These are phyloP conservation scores for Argyra leucocephala DNA, from an alignment of 2,888 invertebrate genomes.

Conservation along the genomic window DNA sequence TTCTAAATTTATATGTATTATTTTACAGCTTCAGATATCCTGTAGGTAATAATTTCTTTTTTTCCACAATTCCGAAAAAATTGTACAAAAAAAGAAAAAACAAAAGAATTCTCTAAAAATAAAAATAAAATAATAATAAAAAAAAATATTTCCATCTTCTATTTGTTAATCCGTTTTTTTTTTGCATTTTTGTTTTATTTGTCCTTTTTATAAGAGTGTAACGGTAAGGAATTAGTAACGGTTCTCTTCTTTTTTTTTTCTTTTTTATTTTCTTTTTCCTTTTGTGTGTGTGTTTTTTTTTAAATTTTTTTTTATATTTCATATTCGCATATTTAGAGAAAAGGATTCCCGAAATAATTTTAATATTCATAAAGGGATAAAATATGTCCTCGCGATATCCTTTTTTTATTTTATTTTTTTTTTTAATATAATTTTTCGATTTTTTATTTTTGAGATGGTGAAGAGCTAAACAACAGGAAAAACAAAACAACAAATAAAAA, in stretches of 20 bases:
- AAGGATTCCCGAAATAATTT: neutral
- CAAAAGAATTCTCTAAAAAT: no score
- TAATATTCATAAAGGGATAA: conserved; percentile 1
- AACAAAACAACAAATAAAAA: neutral
- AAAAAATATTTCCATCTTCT: neutral
- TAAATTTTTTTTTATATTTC: neutral
- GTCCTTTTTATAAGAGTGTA: neutral
- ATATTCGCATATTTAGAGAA: neutral
- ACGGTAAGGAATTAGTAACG: neutral
- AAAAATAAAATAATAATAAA: neutral
- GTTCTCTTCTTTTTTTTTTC: neutral
- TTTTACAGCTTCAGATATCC: neutral
- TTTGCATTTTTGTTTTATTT: neutral
- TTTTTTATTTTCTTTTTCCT: neutral
- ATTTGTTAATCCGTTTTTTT: neutral
- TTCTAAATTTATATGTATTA: neutral
- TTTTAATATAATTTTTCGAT: neutral
- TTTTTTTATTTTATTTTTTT: neutral
- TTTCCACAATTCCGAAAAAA: no score
- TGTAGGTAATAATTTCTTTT: neutral
- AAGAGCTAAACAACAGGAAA: neutral
- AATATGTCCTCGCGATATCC: conserved; percentile 4
- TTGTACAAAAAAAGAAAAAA: no score
- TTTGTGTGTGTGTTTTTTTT: neutral
- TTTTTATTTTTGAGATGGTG: neutral